Percentiles rank a stretch among this genome's conserved stretches.
phyloP scores from a whole-genome alignment of 2,797 vertebrate species.

The Myotis planiceps region DNA sequence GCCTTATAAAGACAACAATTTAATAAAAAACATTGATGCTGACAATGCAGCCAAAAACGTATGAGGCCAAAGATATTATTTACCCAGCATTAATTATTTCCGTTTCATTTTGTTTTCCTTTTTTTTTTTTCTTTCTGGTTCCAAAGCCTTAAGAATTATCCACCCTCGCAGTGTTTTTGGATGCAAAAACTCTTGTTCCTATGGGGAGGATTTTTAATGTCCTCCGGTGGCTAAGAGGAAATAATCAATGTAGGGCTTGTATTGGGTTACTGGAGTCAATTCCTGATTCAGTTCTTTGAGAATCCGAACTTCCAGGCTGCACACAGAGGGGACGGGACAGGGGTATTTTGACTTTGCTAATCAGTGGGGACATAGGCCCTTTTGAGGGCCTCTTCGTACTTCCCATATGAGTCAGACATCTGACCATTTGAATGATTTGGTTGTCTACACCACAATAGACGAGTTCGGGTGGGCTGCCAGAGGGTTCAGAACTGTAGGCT shows the following conservation, averaged over 20 bases:
- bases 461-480: not conserved
- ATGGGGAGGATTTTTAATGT: not conserved
- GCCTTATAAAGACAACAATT: constrained; percentile 19
- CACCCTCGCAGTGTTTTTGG: not conserved
- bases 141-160: not conserved
- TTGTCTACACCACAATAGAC: constrained; percentile 29
- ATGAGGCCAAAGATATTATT: not conserved
- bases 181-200: not conserved
- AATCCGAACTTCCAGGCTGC: not conserved
- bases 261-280: not conserved
- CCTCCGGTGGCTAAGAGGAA: not conserved
- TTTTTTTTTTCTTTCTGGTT: not conserved
- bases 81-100: not conserved
- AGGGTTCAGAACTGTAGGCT: not conserved
- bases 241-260: not conserved
- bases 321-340: not conserved
- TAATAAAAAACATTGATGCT: not conserved
- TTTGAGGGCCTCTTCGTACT: constrained; percentile 40
- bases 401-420: constrained; percentile 59
- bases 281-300: not conserved
- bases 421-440: not conserved
- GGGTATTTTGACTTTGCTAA: constrained; percentile 44
- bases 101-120: not conserved
- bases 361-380: not conserved
- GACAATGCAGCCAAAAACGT: not conserved